A percentile compares a stretch with the other conserved stretches of the same genome.
phyloP scores from a whole-genome alignment of 1,140 invertebrate species.

The Drosophila ambigua region DNA sequence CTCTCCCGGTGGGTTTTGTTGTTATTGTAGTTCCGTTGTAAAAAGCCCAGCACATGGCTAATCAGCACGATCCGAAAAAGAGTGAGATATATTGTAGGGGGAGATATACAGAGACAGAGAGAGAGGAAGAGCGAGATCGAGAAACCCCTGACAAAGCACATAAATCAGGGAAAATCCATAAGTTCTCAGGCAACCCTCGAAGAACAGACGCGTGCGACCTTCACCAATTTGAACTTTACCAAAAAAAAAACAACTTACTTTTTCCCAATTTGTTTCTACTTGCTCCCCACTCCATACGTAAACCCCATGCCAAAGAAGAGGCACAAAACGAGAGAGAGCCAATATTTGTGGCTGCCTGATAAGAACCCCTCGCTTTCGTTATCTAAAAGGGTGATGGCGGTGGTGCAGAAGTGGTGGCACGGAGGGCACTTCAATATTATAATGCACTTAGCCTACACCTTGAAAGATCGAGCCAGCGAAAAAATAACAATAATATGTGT shows the following conservation, averaged over 20 bases:
- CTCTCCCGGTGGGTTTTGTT: neutral
- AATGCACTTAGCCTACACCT: conserved; percentile 56
- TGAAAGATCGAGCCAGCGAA: conserved; percentile 20
- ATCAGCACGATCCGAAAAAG: conserved; percentile 56
- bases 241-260: conserved; percentile 29
- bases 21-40: conserved; percentile 9
- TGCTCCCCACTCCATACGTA: conserved; percentile 6
- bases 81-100: conserved; percentile 1
- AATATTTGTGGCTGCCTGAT: conserved; percentile 51
- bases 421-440: conserved; percentile 43
- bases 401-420: neutral
- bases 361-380: conserved; percentile 24
- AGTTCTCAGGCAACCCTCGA: conserved; percentile 35
- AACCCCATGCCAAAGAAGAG: conserved; percentile 1
- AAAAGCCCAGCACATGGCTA: conserved; percentile 58
- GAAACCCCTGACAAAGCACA: conserved; percentile 50
- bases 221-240: conserved; percentile 46
- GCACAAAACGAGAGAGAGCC: conserved; percentile 20
- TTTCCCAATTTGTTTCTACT: conserved; percentile 7
- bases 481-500: neutral
- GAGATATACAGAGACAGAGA: neutral
- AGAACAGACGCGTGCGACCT: conserved; percentile 40
- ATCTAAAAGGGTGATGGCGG: neutral
- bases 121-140: neutral
- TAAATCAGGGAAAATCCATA: conserved; percentile 27